Conservation (phyloP, 2,797 vertebrate genomes). For the Myotis findleyi region DNA sequence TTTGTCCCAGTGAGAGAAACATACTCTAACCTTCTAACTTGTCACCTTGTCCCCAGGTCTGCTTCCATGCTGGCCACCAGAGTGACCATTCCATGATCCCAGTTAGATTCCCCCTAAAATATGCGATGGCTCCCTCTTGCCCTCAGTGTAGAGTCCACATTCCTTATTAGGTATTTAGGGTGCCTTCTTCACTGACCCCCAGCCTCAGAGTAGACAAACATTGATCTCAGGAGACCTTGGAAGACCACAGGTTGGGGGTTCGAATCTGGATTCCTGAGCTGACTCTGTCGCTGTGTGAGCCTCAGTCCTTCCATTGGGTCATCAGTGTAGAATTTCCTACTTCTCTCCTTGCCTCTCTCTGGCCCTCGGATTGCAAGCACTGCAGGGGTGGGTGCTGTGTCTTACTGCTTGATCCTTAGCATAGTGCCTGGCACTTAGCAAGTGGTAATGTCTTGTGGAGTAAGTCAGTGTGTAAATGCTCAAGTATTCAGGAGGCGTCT, state of each 20-base stretch:
- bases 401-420: background rate
- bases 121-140: background rate
- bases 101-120: background rate
- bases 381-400: background rate
- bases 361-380: background rate
- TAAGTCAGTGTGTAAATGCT: background rate
- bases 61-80: background rate
- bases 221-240: background rate
- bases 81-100: background rate
- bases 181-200: background rate
- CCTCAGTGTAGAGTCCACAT: background rate
- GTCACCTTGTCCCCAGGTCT: background rate
- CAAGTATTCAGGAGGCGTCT: background rate
- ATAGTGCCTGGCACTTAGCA: background rate
- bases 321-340: background rate
- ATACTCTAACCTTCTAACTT: background rate
- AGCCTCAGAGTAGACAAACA: background rate
- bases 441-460: background rate
- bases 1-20: constrained; percentile 21
- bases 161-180: background rate
- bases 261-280: background rate
- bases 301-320: background rate
- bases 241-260: background rate
- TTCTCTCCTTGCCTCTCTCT: background rate
- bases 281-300: background rate